These are phyloP conservation scores for Muscidifurax raptorellus DNA, from an alignment of 1,140 invertebrate species.

Conservation along the genomic window DNA sequence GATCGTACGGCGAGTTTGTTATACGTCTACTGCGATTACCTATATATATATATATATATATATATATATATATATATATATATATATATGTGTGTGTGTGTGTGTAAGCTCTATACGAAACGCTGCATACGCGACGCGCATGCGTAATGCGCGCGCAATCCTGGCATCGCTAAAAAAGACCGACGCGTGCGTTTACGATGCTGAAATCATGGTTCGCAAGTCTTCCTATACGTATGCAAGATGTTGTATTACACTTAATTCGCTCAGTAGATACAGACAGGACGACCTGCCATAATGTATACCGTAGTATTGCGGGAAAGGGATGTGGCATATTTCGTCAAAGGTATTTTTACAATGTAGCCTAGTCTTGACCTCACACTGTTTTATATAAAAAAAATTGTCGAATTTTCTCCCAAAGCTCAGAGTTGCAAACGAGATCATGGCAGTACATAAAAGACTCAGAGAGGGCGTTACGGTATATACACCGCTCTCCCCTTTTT, in stretches of 20 bases:
- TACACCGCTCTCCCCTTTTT: not conserved
- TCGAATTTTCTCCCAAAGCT: not conserved
- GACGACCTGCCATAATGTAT: not conserved
- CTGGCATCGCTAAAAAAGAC: conserved; percentile 64
- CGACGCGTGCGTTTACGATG: conserved; percentile 60
- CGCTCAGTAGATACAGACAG: not conserved
- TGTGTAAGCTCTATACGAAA: conserved; percentile 72
- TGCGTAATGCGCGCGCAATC: conserved; percentile 74
- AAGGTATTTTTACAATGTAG: too few species aligned
- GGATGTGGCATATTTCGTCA: too few species aligned
- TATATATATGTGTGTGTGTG: too few species aligned
- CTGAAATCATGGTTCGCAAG: not conserved
- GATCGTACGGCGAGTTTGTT: conserved; percentile 60
- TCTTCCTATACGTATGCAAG: not conserved
- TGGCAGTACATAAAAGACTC: too few species aligned
- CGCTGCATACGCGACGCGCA: conserved; percentile 68
- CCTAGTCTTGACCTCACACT: too few species aligned
- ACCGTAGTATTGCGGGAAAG: too few species aligned
- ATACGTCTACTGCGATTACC: conserved; percentile 53
- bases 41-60: too few species aligned
- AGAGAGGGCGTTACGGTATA: not conserved
- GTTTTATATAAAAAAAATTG: not conserved
- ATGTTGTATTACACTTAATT: not conserved
- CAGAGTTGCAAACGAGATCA: too few species aligned
- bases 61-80: too few species aligned